Evolutionary conservation across 2,888 invertebrate species (phyloP), one percentile per base, ranked within the genome.

Genomic region (Antheraea assamensis): DNA sequence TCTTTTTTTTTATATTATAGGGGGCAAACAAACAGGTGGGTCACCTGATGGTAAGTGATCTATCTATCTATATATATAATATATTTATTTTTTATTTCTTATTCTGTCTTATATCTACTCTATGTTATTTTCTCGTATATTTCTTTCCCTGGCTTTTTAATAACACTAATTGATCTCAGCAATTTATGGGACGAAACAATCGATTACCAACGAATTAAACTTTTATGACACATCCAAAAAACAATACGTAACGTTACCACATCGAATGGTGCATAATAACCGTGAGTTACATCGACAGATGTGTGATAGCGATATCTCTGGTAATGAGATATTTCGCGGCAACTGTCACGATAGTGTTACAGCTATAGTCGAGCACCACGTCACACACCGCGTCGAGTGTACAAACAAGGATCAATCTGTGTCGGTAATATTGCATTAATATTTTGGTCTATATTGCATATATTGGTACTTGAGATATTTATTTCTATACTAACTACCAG

Each of bases 271-370:
- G n/a, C 27, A 73, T 78, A 78, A 78, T 78, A 80, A 77, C 76
- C 76, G 78, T 78, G 77, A 79, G 78, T 75, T 74, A 77, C 73
- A 75, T 82, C 81, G 87, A 90, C 92, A 92, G 90, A 92, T 92
- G 92, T 82, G 85, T 77, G 88, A 90, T 87, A 86, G 75, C 84
- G 75, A 77, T 92, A 92, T 92, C 91, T 82, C 75, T 76, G 81
- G n/a, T 91, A 92, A 92, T 92, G 87, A 90, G 89, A 87, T 82
- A 86, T 87, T 83, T 81, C 78, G 82, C 82, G 78, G 83, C 84
- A 84, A 84, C 83, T 82, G 83, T 82, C 75, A 72, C 74, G 81
- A 72, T 58, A 72, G 17, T 17, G 70, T 17, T 68, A 68, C 47
- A 71, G 27, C 68, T 30, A 55, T 78, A 80, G 81, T 82, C 77